Conservation (phyloP, 1,140 invertebrate genomes). For the Listronotus bonariensis region DNA sequence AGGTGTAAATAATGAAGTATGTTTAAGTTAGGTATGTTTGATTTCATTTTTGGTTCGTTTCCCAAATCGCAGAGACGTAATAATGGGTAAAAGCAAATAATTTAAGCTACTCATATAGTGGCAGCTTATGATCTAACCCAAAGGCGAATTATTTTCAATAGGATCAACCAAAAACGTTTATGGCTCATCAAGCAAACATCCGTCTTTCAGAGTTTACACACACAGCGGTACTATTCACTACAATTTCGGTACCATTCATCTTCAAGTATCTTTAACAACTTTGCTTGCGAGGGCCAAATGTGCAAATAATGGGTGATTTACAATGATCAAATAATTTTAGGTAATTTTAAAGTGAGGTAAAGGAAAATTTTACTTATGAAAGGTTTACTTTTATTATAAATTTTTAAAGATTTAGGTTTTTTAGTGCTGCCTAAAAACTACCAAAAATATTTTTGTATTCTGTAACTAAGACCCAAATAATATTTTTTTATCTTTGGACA, state of each 20-base stretch:
- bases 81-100: conserved; percentile 14
- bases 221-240: conserved; percentile 4
- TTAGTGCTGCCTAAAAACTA: no score
- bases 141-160: conserved; percentile 5
- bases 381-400: no score
- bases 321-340: background rate
- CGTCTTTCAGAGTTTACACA: conserved; percentile 5
- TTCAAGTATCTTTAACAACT: conserved; percentile 3
- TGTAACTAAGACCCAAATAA: no score
- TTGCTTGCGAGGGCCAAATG: conserved; percentile 1
- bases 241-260: conserved; percentile 10
- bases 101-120: conserved; percentile 4
- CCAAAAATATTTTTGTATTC: no score
- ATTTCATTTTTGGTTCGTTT: conserved; percentile 3
- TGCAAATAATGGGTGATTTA: conserved; percentile 9
- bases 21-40: no score
- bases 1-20: no score
- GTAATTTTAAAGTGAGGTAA: no score
- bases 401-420: no score
- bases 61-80: conserved; percentile 9
- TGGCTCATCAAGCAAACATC: conserved; percentile 19
- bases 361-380: no score
- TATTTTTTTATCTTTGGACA: no score
- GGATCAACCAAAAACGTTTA: conserved; percentile 11
- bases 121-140: conserved; percentile 17